Evolutionary conservation across 2,888 invertebrate genomes (phyloP), one percentile per base, ranked within the genome.

Genomic region (Emmelina monodactyla): DNA sequence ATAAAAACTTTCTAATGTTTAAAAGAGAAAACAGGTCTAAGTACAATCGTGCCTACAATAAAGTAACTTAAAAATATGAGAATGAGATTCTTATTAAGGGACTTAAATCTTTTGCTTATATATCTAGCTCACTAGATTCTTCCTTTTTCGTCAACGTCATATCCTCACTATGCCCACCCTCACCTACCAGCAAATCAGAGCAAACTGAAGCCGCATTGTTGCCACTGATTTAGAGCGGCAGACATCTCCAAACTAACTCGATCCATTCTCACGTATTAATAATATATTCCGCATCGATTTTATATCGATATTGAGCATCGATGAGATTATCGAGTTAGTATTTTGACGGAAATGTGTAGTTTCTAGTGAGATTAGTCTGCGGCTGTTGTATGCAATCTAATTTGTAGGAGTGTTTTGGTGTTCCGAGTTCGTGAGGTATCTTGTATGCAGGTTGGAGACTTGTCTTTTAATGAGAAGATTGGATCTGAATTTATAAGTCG

Each of bases 221-320:
- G 66, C 66, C n/a, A 54, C 61, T 59, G 71, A 66, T 71, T 70
- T 67, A 68, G 69, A 65, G 50, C 66, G 57, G 63, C 65, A 71
- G 70, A 69, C 71, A 73, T 76, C 71, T 69, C 70, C 70, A 69
- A 71, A 71, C 70, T 70, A 68, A 70, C 62, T 70, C 66, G 51
- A 57, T 51, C 70, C 53, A 58, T 65, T 69, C 72, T 69, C 75
- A 72, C 72, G 73, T 76, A 76, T 75, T 76, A 78, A 75, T 76
- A 76, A 75, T 76, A 76, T 78, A 76, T 76, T 75, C 71, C 66
- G 72, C 71, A 25, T 72, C 69, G 70, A 67, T 35, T 25, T 22
- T n/a, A n/a, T n/a, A n/a, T n/a, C n/a, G n/a, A n/a, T n/a, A n/a
- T n/a, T n/a, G n/a, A n/a, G 70, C 72, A 75, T 73, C 75, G 75